Evolutionary conservation across 1,140 invertebrate species (phyloP).

Genomic region (Trinorchestia longiramus): DNA sequence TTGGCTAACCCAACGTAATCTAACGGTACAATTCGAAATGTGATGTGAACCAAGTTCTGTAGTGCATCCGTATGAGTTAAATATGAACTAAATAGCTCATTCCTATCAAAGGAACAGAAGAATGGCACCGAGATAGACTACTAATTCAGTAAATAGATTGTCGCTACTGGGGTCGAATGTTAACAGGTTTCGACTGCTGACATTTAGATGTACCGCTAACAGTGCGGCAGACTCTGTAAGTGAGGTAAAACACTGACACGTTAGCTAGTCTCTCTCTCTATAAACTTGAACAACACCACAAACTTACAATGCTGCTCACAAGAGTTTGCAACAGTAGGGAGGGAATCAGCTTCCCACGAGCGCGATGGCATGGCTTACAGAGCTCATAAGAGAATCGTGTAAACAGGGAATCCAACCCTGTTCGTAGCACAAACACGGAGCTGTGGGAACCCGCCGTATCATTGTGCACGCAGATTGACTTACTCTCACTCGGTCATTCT

Average conservation of each 20-base stretch:
- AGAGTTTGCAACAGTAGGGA: not conserved
- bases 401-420: conserved; percentile 24
- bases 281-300: not conserved
- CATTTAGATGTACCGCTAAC: not conserved
- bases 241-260: not conserved
- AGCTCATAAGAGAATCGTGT: conserved; percentile 45
- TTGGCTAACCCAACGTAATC: too few relatives aligned
- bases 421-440: conserved; percentile 36
- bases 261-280: not conserved
- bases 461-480: conserved; percentile 40
- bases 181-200: too few relatives aligned
- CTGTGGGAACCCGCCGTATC: conserved; percentile 39
- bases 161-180: too few relatives aligned
- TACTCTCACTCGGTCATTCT: not conserved
- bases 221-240: too few relatives aligned
- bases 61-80: too few relatives aligned
- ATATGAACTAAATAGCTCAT: too few relatives aligned
- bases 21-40: too few relatives aligned
- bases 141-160: too few relatives aligned
- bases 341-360: not conserved
- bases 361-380: not conserved
- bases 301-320: not conserved
- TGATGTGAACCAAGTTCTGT: too few relatives aligned
- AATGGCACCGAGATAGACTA: too few relatives aligned
- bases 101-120: too few relatives aligned